phyloP scores from a whole-genome alignment of 2,113 vertebrate genomes.

The Urocitellus parryii region DNA sequence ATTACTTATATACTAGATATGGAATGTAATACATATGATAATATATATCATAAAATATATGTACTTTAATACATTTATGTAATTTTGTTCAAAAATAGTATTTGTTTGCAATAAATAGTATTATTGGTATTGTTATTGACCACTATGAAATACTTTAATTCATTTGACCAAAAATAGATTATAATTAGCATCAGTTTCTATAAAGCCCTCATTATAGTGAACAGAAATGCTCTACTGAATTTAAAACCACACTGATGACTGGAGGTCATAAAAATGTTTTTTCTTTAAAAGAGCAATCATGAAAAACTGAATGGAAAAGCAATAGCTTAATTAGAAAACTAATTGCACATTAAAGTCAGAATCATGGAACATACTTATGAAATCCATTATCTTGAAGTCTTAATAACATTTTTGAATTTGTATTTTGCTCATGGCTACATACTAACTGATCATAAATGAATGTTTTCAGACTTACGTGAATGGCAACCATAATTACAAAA shows the following conservation, averaged over 20 bases:
- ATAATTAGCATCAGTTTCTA: background rate
- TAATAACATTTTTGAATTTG: slow-evolving; percentile 19
- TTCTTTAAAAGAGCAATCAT: background rate
- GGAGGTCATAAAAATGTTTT: background rate
- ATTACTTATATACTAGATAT: background rate
- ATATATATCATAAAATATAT: too few species aligned
- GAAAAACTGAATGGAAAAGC: background rate
- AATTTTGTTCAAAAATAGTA: background rate
- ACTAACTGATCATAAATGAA: slow-evolving; percentile 40
- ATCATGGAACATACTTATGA: background rate
- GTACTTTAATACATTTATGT: background rate
- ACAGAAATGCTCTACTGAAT: slow-evolving; percentile 46
- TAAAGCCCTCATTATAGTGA: background rate
- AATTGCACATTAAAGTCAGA: background rate
- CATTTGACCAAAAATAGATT: background rate
- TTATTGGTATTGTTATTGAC: background rate
- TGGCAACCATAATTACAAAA: background rate
- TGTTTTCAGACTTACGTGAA: background rate
- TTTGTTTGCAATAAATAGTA: background rate
- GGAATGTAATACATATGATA: too few species aligned
- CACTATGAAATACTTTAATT: background rate
- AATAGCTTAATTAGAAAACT: background rate
- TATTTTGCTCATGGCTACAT: slow-evolving; percentile 51
- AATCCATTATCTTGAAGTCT: background rate
- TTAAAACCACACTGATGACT: slow-evolving; percentile 61